Conservation (phyloP, 2,797 vertebrate species). For the Intellagama lesueurii region DNA sequence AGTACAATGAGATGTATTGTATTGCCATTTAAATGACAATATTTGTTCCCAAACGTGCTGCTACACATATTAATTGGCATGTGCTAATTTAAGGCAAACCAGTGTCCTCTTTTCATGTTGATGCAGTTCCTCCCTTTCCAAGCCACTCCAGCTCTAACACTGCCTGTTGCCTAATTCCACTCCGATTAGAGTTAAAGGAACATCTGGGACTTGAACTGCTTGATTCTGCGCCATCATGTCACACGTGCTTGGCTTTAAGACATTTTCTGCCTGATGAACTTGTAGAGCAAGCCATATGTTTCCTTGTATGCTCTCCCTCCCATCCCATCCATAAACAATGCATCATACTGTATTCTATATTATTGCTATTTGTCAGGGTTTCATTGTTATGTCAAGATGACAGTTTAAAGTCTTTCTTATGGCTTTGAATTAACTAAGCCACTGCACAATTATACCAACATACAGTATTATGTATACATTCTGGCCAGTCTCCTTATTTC, state of each 20-base stretch:
- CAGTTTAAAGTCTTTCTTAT: neutral
- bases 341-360: neutral
- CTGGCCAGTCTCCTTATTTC: neutral
- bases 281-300: conserved; percentile 4
- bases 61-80: neutral
- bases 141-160: neutral
- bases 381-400: neutral
- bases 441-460: neutral
- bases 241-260: neutral
- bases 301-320: neutral
- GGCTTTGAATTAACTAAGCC: neutral
- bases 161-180: neutral
- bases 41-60: neutral
- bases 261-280: neutral
- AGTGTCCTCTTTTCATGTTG: neutral
- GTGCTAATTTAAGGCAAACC: neutral
- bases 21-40: neutral
- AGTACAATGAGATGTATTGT: neutral
- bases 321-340: neutral
- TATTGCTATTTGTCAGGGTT: neutral
- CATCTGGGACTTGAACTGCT: neutral
- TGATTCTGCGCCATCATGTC: neutral
- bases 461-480: neutral
- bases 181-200: neutral
- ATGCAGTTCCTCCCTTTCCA: neutral